Evolutionary conservation across 2,888 invertebrate species (phyloP).

Genomic region (Liodrosophila aerea): DNA sequence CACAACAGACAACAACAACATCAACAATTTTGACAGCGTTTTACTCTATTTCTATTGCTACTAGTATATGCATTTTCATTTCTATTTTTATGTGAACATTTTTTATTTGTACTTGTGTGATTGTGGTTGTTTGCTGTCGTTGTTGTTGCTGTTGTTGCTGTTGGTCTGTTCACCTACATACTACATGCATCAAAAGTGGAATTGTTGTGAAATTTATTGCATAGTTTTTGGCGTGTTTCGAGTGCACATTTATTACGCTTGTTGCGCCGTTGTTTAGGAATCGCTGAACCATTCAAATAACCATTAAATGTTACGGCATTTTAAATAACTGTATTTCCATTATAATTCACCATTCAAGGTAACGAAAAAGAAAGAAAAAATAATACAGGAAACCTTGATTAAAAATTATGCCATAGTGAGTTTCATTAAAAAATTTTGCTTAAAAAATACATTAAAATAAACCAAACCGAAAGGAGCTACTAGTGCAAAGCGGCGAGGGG

Average conservation of each 20-base stretch:
- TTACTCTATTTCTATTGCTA: slow-evolving; percentile 25
- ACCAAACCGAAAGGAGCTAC: slow-evolving; percentile 30
- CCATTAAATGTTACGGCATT: slow-evolving; percentile 65
- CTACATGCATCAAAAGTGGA: slow-evolving; percentile 69
- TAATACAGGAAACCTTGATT: slow-evolving; percentile 48
- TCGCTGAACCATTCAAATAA: slow-evolving; percentile 72
- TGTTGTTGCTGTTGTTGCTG: too few species aligned
- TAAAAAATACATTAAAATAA: slow-evolving; percentile 60
- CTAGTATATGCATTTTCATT: slow-evolving; percentile 27
- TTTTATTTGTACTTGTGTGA: slow-evolving; percentile 16
- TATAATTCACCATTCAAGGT: neutral
- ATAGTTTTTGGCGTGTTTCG: slow-evolving; percentile 67
- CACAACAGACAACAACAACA: too few species aligned
- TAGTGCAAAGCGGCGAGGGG: too few species aligned
- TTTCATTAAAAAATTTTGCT: slow-evolving; percentile 63
- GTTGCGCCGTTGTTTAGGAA: slow-evolving; percentile 73
- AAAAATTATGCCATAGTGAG: slow-evolving; percentile 55
- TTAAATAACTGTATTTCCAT: slow-evolving; percentile 32
- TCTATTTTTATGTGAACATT: slow-evolving; percentile 18
- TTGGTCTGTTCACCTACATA: slow-evolving; percentile 55
- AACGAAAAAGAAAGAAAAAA: too few species aligned
- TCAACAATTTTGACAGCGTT: slow-evolving; percentile 36
- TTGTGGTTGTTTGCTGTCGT: too few species aligned
- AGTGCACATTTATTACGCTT: slow-evolving; percentile 75
- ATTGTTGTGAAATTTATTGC: slow-evolving; percentile 80